These are phyloP conservation scores for Chromobotia macracanthus DNA, from an alignment of 2,797 vertebrate genomes.

Conservation along the genomic window DNA sequence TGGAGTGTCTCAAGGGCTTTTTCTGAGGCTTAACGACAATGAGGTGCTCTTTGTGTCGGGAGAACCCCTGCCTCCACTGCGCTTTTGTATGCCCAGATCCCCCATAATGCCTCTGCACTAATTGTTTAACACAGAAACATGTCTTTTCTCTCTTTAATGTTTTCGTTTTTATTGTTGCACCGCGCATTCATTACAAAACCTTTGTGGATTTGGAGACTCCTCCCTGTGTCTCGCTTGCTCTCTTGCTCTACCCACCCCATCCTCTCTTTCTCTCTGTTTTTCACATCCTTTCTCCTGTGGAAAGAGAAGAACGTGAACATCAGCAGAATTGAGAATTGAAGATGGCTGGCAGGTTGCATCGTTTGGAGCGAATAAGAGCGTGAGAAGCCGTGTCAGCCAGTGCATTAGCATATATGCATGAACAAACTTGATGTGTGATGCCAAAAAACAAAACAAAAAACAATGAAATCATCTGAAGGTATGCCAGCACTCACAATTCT, in stretches of 20 bases:
- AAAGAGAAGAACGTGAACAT: conserved; percentile 69
- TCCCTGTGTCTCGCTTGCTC: conserved; percentile 53
- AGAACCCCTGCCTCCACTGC: conserved; percentile 71
- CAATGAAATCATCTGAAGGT: conserved; percentile 47
- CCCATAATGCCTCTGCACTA: conserved; percentile 80
- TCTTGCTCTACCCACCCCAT: conserved; percentile 30
- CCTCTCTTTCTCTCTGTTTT: conserved; percentile 23
- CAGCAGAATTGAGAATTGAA: conserved; percentile 70
- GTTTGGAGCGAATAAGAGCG: conserved; percentile 76
- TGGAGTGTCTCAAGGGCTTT: conserved; percentile 39
- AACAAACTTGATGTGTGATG: conserved; percentile 62
- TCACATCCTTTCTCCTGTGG: conserved; percentile 46
- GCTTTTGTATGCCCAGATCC: conserved; percentile 77
- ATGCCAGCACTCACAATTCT: conserved; percentile 62
- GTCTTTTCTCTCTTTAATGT: conserved; percentile 80
- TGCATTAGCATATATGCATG: conserved; percentile 79
- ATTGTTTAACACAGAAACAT: conserved; percentile 84
- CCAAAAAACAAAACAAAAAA: conserved; percentile 70
- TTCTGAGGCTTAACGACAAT: conserved; percentile 35
- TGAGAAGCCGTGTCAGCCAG: conserved; percentile 77
- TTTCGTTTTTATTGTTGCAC: conserved; percentile 79
- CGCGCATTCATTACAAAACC: conserved; percentile 79
- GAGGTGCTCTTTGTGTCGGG: conserved; percentile 38
- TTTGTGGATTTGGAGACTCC: conserved; percentile 77
- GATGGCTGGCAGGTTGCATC: conserved; percentile 83